Evolutionary conservation across 2,113 vertebrate species (phyloP), one percentile per base, ranked within the genome.

Genomic region (Sterrhoptilus dennistouni): DNA sequence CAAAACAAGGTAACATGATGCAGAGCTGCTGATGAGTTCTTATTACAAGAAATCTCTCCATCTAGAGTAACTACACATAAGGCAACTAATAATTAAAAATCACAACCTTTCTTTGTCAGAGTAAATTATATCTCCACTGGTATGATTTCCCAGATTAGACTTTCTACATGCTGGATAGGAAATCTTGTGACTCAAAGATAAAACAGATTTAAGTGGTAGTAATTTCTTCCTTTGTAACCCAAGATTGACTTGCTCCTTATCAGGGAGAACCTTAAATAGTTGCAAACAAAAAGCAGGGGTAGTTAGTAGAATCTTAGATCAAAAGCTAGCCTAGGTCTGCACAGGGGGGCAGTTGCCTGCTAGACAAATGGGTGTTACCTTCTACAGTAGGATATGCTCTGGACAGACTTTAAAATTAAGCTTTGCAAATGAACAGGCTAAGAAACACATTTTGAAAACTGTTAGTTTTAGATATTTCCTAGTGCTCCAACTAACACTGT

Each of bases 181-280:
- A 96, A 90, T 92, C 89, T 90, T 31, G 54, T 49, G 63, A 80
- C 78, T 95, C 75, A 83, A 85, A 96, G 95, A 96, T 96, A 89
- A 96, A 95, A 87, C 18, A 10, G 80, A 83, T 93, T 80, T 95
- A 95, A 96, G 91, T 92, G 87, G 89, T 87, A 87, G 87, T 84
- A 94, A 92, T 96, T 96, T 94, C 65, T 94, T 83, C 83, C 92
- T 96, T 68, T 18, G 79, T 96, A 97, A 96, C 95, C 88, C 86
- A 95, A 96, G 95, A 96, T 80, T 96, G 88, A 83, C 95, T 96
- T 88, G 60, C 40, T 78, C 17, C 95, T 97, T 97, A 97, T 97
- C 97, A 96, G 95, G 49, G 84, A 90, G 82, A 90, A 82, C 86
- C 59, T 92, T 66, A 95, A 92, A 94, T 90, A 82, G 84, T 90